Evolutionary conservation across 2,888 invertebrate species (phyloP).

Genomic region (Leucozona laternaria): DNA sequence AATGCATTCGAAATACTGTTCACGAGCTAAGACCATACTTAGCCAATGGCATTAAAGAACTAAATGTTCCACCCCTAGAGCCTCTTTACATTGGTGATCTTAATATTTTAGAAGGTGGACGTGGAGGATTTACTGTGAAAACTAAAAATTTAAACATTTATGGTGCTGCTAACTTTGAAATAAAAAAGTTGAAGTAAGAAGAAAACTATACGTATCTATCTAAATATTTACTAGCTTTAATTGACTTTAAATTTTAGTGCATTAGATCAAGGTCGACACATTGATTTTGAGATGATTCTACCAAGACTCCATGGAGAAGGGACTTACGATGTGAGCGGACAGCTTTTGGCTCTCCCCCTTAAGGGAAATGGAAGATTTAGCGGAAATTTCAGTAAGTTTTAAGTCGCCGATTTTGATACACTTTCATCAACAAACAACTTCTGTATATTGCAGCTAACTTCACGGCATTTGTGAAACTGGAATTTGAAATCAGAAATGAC

Average conservation of each 20-base stretch:
- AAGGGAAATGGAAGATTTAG: constrained; percentile 88
- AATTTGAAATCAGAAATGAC: constrained; percentile 85
- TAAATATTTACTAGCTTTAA: not conserved
- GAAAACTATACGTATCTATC: not conserved
- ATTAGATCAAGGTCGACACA: constrained; percentile 81
- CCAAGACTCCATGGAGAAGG: constrained; percentile 86
- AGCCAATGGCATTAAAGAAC: constrained; percentile 87
- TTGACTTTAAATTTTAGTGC: constrained; percentile 32
- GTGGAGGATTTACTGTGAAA: constrained; percentile 79
- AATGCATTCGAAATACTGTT: constrained; percentile 87
- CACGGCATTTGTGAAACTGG: constrained; percentile 87
- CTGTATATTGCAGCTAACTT: constrained; percentile 86
- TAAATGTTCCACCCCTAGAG: constrained; percentile 89
- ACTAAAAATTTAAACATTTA: constrained; percentile 86
- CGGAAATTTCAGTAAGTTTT: constrained; percentile 88
- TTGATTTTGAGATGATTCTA: constrained; percentile 86
- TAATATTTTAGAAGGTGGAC: constrained; percentile 86
- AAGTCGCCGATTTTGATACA: not conserved
- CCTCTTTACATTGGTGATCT: constrained; percentile 89
- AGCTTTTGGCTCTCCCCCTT: constrained; percentile 89
- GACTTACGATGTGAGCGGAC: constrained; percentile 88
- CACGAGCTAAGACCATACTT: constrained; percentile 87
- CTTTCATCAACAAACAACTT: not conserved
- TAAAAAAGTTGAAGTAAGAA: constrained; percentile 84
- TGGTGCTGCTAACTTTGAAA: constrained; percentile 87